phyloP scores from a whole-genome alignment of 2,113 vertebrate genomes.

The Melanostigma gelatinosum region DNA sequence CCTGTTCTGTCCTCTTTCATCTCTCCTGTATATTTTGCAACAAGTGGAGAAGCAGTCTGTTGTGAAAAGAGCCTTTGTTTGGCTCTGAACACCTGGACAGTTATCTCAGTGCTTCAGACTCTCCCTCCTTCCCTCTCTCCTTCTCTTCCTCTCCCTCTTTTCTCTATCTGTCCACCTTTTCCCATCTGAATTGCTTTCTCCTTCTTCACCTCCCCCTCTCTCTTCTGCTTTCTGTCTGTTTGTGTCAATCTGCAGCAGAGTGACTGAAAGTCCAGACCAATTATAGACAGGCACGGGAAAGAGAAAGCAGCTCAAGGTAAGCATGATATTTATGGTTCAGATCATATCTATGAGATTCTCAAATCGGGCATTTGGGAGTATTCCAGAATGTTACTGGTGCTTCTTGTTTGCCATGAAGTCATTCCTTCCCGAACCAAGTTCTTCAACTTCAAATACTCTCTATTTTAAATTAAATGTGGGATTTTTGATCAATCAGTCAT shows the following conservation, averaged over 20 bases:
- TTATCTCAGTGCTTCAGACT: constrained; percentile 74
- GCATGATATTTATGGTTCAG: background rate
- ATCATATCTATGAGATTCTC: background rate
- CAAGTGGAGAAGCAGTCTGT: constrained; percentile 84
- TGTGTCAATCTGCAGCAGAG: constrained; percentile 12
- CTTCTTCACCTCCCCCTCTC: background rate
- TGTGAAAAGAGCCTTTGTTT: constrained; percentile 96
- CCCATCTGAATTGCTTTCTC: constrained; percentile 24
- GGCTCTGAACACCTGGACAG: constrained; percentile 90
- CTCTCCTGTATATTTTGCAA: constrained; percentile 79
- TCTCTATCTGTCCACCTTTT: constrained; percentile 39
- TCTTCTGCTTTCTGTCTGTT: background rate
- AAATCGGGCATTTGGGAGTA: background rate
- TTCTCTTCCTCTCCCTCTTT: constrained; percentile 21
- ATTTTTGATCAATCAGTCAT: background rate
- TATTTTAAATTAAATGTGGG: background rate
- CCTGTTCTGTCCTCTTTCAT: constrained; percentile 64
- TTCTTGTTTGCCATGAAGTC: background rate
- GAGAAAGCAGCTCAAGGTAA: background rate
- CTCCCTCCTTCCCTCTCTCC: constrained; percentile 14
- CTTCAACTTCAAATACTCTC: background rate
- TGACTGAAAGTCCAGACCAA: constrained; percentile 9
- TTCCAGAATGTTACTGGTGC: background rate
- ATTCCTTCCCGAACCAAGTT: background rate
- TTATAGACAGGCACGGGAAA: background rate